phyloP scores from a whole-genome alignment of 2,888 invertebrate species.

The Temnothorax rugatulus region DNA sequence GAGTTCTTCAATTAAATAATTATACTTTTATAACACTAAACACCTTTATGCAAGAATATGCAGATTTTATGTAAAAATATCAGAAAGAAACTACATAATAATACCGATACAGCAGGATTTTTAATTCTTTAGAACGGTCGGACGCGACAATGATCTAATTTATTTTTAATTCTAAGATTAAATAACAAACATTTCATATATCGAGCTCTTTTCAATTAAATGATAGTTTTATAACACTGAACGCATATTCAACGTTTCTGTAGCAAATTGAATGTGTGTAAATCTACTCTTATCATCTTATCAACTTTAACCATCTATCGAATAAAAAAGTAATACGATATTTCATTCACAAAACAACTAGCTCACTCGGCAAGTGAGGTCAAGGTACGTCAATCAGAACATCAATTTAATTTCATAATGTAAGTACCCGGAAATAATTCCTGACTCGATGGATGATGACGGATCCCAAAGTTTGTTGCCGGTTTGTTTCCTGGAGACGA shows the following conservation, averaged over 20 bases:
- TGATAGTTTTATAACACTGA: neutral
- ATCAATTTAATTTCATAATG: conserved; percentile 43
- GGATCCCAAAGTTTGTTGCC: conserved; percentile 36
- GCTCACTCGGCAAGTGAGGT: neutral
- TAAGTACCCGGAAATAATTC: conserved; percentile 32
- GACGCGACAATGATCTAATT: neutral
- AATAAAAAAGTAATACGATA: conserved; percentile 5
- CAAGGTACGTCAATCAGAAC: conserved; percentile 26
- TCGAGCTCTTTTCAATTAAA: neutral
- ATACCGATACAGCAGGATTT: neutral
- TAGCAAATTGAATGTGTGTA: neutral
- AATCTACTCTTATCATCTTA: neutral
- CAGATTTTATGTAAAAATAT: neutral
- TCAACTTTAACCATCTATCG: neutral
- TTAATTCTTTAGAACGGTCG: neutral
- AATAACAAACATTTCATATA: neutral
- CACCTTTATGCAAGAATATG: neutral
- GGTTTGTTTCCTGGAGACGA: neutral
- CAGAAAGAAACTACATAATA: neutral
- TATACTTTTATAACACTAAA: neutral
- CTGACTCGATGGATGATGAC: conserved; percentile 16
- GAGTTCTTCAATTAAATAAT: neutral
- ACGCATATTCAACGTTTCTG: too few species aligned
- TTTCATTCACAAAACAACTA: neutral
- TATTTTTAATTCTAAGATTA: neutral